Evolutionary conservation across 2,797 vertebrate species (phyloP).

Genomic region (Fringilla coelebs): DNA sequence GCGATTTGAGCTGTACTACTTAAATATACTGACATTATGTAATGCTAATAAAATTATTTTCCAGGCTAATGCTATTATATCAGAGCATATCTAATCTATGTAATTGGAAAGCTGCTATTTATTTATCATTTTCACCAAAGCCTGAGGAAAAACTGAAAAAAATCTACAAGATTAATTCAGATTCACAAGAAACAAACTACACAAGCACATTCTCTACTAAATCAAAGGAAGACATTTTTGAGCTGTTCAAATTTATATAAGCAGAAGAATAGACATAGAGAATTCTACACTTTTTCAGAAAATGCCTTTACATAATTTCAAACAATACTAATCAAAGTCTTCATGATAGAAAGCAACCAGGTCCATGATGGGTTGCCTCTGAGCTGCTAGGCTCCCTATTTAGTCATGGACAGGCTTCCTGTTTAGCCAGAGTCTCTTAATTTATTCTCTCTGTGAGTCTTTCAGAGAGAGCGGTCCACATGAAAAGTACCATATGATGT

Average conservation of each 20-base stretch:
- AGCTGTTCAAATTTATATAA: background rate
- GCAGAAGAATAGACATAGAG: background rate
- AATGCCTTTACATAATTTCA: rapidly evolving
- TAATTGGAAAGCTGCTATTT: background rate
- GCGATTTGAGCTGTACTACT: background rate
- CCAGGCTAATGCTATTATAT: background rate
- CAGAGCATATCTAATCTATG: background rate
- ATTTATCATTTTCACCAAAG: background rate
- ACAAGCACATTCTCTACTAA: background rate
- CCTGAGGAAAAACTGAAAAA: background rate
- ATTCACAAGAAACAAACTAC: background rate
- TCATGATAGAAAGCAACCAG: background rate
- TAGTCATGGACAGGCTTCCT: background rate
- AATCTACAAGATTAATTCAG: background rate
- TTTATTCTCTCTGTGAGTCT: background rate
- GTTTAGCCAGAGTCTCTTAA: background rate
- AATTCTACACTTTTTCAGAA: background rate
- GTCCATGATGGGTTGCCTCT: background rate
- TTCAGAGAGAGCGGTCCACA: background rate
- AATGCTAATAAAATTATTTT: conserved; percentile 6
- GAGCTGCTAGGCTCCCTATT: background rate
- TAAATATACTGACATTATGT: background rate
- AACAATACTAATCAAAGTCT: background rate
- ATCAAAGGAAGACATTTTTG: background rate
- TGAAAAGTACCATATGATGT: background rate